These are phyloP conservation scores for Sycophila sp. DNA, from an alignment of 1,140 invertebrate species.

Conservation along the genomic window DNA sequence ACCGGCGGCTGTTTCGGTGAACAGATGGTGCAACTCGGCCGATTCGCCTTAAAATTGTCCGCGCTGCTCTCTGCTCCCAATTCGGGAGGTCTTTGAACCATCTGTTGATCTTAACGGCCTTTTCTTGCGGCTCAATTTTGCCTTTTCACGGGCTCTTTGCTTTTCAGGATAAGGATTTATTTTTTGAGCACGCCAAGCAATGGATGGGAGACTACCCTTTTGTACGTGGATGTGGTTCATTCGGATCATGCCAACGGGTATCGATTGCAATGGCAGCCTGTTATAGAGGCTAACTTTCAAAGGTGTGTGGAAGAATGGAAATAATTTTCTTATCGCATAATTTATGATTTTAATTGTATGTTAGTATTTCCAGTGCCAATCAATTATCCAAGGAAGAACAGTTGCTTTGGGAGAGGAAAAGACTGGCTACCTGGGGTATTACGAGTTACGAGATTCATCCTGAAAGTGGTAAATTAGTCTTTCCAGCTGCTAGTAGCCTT, in stretches of 20 bases:
- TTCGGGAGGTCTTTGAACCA: not conserved
- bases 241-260: constrained; percentile 64
- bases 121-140: not conserved
- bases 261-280: constrained; percentile 75
- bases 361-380: constrained; percentile 62
- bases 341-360: constrained; percentile 41
- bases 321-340: too few relatives aligned
- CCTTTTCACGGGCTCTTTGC: not conserved
- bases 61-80: not conserved
- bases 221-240: constrained; percentile 83
- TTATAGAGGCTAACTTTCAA: constrained; percentile 80
- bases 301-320: constrained; percentile 60
- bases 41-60: not conserved
- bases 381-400: constrained; percentile 86
- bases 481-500: constrained; percentile 87
- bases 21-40: too few relatives aligned
- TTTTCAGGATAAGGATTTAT: constrained; percentile 79
- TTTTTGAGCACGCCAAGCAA: constrained; percentile 87
- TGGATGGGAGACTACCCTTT: constrained; percentile 87
- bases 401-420: constrained; percentile 88
- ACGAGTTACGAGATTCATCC: constrained; percentile 91
- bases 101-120: not conserved
- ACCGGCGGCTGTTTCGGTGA: not conserved
- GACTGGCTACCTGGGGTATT: constrained; percentile 91
- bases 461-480: constrained; percentile 84